phyloP scores from a whole-genome alignment of 2,888 invertebrate genomes.

The Microctonus hyperodae region DNA sequence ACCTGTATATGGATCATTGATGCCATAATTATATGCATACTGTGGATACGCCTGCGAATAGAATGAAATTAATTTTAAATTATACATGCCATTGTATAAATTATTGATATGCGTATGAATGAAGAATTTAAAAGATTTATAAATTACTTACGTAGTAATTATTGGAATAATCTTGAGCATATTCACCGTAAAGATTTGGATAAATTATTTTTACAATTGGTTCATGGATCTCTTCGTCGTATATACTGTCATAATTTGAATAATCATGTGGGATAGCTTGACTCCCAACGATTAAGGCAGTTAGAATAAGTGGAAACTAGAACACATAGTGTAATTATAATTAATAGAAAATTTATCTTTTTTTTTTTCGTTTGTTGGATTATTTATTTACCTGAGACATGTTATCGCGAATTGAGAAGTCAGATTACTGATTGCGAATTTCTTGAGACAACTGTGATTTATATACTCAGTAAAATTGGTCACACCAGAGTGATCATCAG shows the following conservation, averaged over 20 bases:
- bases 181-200: conserved; percentile 37
- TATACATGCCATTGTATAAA: neutral
- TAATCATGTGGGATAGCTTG: conserved; percentile 45
- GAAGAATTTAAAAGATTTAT: neutral
- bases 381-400: conserved; percentile 34
- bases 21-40: conserved; percentile 55
- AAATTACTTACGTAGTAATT: conserved; percentile 46
- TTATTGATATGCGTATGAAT: neutral
- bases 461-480: conserved; percentile 29
- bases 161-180: conserved; percentile 40
- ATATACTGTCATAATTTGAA: conserved; percentile 37
- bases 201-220: conserved; percentile 33
- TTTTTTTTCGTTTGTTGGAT: neutral
- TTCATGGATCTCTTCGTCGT: conserved; percentile 33
- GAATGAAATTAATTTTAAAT: neutral
- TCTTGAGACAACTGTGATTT: conserved; percentile 24
- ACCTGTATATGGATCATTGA: conserved; percentile 54
- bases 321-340: neutral
- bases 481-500: conserved; percentile 29
- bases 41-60: conserved; percentile 49
- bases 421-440: conserved; percentile 16
- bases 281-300: conserved; percentile 37
- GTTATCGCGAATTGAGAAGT: conserved; percentile 21
- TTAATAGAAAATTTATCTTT: neutral
- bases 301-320: conserved; percentile 37